A percentile compares a stretch with the other conserved stretches of the same genome.
Conservation (phyloP, 1,140 invertebrate genomes). For the Cepaea nemoralis region DNA sequence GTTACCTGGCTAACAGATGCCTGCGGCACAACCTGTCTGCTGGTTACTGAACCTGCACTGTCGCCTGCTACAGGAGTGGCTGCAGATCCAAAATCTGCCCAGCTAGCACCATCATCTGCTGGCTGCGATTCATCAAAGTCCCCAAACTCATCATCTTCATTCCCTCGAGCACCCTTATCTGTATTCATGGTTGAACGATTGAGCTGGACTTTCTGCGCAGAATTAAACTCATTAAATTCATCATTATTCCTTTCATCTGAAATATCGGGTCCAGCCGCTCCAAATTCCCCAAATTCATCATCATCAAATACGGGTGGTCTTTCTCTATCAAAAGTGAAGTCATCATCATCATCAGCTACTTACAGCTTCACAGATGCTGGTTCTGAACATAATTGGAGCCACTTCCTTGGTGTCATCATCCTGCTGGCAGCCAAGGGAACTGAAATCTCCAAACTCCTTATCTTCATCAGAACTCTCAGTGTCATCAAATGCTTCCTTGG, state of each 20-base stretch:
- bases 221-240: constrained; percentile 4
- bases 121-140: constrained; percentile 44
- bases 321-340: constrained; percentile 16
- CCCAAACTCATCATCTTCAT: constrained; percentile 56
- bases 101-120: constrained; percentile 35
- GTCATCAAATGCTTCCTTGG: no score
- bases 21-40: background rate
- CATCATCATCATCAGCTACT: background rate
- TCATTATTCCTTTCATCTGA: background rate
- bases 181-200: background rate
- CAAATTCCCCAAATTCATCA: constrained; percentile 27
- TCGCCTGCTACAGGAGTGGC: background rate
- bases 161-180: constrained; percentile 40
- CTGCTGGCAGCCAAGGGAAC: background rate
- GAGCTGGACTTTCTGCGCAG: background rate
- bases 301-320: background rate
- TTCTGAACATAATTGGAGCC: constrained; percentile 23
- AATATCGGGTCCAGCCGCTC: background rate
- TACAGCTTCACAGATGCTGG: constrained; percentile 16
- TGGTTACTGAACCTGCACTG: background rate
- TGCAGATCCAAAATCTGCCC: constrained; percentile 35
- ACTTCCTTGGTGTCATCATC: constrained; percentile 12
- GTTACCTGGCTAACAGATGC: background rate
- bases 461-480: constrained; percentile 13
- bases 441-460: constrained; percentile 31